Evolutionary conservation across 30 jellyfish, hydroid and myxozoan species (phyloP).

Genomic region (Aurelia sp.): DNA sequence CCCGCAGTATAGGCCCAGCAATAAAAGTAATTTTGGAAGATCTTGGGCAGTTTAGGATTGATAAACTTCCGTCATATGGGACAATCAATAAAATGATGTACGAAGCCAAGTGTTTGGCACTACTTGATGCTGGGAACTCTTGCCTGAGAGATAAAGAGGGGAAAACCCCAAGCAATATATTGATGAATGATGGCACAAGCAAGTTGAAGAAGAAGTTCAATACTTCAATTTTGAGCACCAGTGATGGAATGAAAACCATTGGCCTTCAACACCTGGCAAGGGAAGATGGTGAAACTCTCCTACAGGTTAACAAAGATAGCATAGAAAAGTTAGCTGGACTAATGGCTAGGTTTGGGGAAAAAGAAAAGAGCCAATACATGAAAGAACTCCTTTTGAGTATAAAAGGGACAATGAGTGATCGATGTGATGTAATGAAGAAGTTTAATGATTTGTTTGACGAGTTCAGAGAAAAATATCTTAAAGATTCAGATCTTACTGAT

Average conservation of each 20-base stretch:
- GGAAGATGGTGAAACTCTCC: constrained; percentile 24
- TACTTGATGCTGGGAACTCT: too few relatives aligned
- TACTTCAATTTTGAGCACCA: constrained; percentile 12
- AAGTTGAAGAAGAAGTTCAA: constrained; percentile 36
- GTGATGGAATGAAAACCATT: constrained; percentile 25
- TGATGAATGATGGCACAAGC: constrained; percentile 34
- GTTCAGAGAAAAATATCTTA: constrained; percentile 17
- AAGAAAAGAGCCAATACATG: constrained; percentile 16
- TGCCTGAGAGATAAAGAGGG: too few relatives aligned
- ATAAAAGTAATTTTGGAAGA: too few relatives aligned
- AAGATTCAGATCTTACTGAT: constrained; percentile 21
- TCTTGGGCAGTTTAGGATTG: too few relatives aligned
- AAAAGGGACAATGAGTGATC: constrained; percentile 35
- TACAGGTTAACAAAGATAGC: constrained; percentile 1
- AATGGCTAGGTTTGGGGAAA: constrained; percentile 16
- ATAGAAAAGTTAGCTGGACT: constrained; percentile 7
- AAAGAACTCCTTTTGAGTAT: constrained; percentile 21
- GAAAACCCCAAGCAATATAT: too few relatives aligned
- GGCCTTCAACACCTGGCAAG: constrained; percentile 26
- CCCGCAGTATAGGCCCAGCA: too few relatives aligned
- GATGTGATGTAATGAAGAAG: constrained; percentile 36
- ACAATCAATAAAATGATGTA: too few relatives aligned
- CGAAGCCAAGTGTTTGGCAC: too few relatives aligned
- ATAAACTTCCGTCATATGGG: too few relatives aligned
- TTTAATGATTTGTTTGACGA: constrained; percentile 20